Evolutionary conservation across 30 jellyfish, hydroid and myxozoan species (phyloP), one percentile per base, ranked within the genome.

Genomic region (Chironex yamaguchii): DNA sequence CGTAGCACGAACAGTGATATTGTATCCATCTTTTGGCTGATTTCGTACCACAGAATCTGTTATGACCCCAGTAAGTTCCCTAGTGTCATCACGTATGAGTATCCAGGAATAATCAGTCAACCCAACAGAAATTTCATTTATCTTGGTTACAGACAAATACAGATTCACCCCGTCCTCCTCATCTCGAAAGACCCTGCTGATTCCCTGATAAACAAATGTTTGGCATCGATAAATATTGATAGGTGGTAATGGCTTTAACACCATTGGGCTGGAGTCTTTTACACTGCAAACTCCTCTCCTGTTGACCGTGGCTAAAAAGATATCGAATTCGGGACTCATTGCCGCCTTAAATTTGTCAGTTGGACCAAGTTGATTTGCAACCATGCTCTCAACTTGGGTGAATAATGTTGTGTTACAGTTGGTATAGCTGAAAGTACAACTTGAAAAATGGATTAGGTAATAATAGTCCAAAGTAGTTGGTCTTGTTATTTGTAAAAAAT

Each of bases 1-100:
- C 34, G 67, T 67, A 3, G 97, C 99, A 53, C 97, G 23, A 20
- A 94, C 67, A 9, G 97, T 94, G 4, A 94, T 34, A 29, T 73
- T 85, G 87, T 89, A 84, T 4, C 97, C 97, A 33, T 50, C 25
- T 2, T 20, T 20, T 1, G 92, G 90, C 34, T 88, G 95, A 51
- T 74, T 81, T 0, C 22, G 48, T 50, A 86, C 52, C 0, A 63
- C 82, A 6, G 31, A 42, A 33, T 85, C 88, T 1, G 91, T 77
- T 1, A 95, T 84, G 35, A 73, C 97, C 17, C 96, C 96, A 42
- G 20, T 33, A 23, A 85, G 67, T 23, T 20, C 70, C 35, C 50
- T 12, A 1, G 33, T 33, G 28, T 64, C 34, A n/a, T 88, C 23
- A 23, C 17, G 0, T 29, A 85, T 49, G 11, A 22, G 14, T 0